Percentiles rank a stretch among this genome's conserved stretches.
phyloP scores from a whole-genome alignment of 2,888 invertebrate genomes.

The Gnatocerus cornutus region DNA sequence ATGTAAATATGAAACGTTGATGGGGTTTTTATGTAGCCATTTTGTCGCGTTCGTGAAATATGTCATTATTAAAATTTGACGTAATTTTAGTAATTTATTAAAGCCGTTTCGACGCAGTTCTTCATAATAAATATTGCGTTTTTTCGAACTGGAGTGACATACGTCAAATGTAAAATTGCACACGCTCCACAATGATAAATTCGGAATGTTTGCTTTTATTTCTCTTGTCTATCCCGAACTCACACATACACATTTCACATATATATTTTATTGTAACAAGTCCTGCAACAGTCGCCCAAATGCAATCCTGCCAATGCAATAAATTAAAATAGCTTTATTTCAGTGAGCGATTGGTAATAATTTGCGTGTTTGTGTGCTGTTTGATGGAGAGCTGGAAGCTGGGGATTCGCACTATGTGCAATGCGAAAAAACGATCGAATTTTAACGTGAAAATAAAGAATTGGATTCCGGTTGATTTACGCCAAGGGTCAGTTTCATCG shows the following conservation, averaged over 20 bases:
- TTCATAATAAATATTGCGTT: constrained; percentile 27
- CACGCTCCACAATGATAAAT: constrained; percentile 22
- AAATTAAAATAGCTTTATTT: constrained; percentile 20
- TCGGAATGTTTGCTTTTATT: constrained; percentile 28
- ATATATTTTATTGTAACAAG: constrained; percentile 39
- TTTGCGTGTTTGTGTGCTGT: constrained; percentile 6
- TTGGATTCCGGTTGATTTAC: background rate
- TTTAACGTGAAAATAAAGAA: background rate
- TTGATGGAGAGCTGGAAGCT: constrained; percentile 4
- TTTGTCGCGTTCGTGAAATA: background rate
- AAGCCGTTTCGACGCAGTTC: constrained; percentile 17
- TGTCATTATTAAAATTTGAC: constrained; percentile 30
- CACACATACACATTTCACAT: constrained; percentile 21
- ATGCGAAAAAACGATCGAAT: background rate
- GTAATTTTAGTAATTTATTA: constrained; percentile 23
- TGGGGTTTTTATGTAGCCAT: constrained; percentile 4
- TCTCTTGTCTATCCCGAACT: constrained; percentile 6
- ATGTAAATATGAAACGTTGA: constrained; percentile 7
- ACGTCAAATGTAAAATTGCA: constrained; percentile 35
- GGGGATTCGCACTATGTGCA: background rate
- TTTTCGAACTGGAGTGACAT: constrained; percentile 7
- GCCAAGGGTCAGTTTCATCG: constrained; percentile 26
- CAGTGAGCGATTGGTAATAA: constrained; percentile 21
- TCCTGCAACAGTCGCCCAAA: constrained; percentile 29
- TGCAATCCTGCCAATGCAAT: constrained; percentile 4